Conservation (phyloP, 2,888 invertebrate species). For the Amphipoea oculea region DNA sequence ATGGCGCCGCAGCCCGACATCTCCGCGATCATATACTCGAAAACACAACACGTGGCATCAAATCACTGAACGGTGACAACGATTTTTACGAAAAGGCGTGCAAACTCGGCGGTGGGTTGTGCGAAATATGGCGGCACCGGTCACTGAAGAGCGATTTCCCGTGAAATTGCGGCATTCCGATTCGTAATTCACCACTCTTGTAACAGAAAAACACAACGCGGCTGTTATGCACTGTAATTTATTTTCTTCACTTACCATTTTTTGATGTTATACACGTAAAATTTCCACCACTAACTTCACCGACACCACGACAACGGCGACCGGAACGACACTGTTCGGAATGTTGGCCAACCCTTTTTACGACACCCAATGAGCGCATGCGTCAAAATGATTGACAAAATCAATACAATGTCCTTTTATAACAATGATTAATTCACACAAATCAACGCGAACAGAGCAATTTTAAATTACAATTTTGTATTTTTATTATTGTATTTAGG, state of each 20-base stretch:
- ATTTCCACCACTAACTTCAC: slow-evolving; percentile 89
- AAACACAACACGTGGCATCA: slow-evolving; percentile 89
- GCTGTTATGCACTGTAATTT: slow-evolving; percentile 81
- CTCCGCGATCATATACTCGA: slow-evolving; percentile 65
- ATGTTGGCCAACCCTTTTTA: slow-evolving; percentile 86
- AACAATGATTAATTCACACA: slow-evolving; percentile 39
- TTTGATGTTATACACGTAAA: slow-evolving; percentile 90
- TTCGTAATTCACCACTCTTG: slow-evolving; percentile 71
- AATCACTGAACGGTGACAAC: slow-evolving; percentile 89
- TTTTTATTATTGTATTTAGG: slow-evolving; percentile 5
- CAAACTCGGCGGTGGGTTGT: slow-evolving; percentile 86
- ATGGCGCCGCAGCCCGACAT: slow-evolving; percentile 63
- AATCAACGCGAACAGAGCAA: slow-evolving; percentile 1
- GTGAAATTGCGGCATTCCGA: slow-evolving; percentile 78
- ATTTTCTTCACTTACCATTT: slow-evolving; percentile 89
- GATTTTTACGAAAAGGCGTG: slow-evolving; percentile 88
- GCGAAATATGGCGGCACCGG: slow-evolving; percentile 91
- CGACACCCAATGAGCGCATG: slow-evolving; percentile 88
- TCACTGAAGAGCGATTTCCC: slow-evolving; percentile 77
- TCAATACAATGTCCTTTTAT: slow-evolving; percentile 77
- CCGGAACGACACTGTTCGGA: slow-evolving; percentile 89
- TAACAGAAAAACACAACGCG: slow-evolving; percentile 78
- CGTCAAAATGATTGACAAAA: slow-evolving; percentile 84
- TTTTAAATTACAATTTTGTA: slow-evolving; percentile 22
- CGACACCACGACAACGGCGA: slow-evolving; percentile 89